These are phyloP conservation scores for Nannoperca obscura DNA, from an alignment of 2,797 vertebrate species.

Conservation along the genomic window DNA sequence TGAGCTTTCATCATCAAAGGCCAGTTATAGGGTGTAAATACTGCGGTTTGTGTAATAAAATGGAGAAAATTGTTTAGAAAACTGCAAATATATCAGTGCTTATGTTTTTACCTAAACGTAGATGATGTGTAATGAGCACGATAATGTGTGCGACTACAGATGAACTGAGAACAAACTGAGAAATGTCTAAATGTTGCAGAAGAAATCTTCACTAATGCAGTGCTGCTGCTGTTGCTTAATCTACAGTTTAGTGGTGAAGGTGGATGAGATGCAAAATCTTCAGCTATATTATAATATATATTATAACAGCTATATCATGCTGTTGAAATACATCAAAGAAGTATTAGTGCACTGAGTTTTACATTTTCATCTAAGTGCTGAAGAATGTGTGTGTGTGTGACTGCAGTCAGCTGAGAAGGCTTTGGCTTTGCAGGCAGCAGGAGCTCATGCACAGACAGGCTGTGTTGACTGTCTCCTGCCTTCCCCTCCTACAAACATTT, in stretches of 20 bases:
- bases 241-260: neutral
- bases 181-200: conserved; percentile 13
- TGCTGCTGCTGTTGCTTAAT: conserved; percentile 10
- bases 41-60: conserved; percentile 31
- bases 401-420: conserved; percentile 74
- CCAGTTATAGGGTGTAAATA: conserved; percentile 25
- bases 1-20: conserved; percentile 58
- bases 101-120: neutral
- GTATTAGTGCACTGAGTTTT: neutral
- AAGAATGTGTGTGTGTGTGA: conserved; percentile 54
- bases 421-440: conserved; percentile 63
- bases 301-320: neutral
- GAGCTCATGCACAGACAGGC: conserved; percentile 53
- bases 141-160: neutral
- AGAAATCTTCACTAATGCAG: conserved; percentile 7
- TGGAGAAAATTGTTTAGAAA: neutral
- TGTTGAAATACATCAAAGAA: neutral
- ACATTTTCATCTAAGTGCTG: conserved; percentile 15
- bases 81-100: neutral
- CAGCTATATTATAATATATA: neutral
- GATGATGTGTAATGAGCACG: neutral
- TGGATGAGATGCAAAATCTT: neutral
- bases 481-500: conserved; percentile 67
- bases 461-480: conserved; percentile 65
- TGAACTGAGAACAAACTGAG: neutral